Evolutionary conservation across 2,113 vertebrate genomes (phyloP).

Genomic region (Trogon surrucura): DNA sequence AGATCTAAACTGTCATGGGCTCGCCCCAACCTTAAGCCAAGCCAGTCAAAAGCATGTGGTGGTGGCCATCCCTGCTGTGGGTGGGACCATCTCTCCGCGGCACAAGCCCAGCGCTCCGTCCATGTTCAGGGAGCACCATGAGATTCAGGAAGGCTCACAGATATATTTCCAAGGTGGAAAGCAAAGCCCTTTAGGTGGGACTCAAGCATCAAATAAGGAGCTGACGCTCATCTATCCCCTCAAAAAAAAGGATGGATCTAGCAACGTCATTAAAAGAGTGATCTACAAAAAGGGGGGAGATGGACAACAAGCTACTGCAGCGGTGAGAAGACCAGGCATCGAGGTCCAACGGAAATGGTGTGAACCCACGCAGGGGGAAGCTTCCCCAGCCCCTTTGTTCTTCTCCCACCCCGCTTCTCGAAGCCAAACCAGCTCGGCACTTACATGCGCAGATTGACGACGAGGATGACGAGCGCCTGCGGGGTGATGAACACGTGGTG

Average conservation of each 20-base stretch:
- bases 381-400: neutral
- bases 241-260: neutral
- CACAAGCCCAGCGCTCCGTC: neutral
- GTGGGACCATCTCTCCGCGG: neutral
- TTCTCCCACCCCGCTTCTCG: neutral
- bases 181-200: neutral
- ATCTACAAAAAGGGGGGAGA: neutral
- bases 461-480: conserved; percentile 71
- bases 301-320: neutral
- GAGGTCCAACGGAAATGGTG: neutral
- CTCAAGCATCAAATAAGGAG: neutral
- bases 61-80: neutral
- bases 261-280: neutral
- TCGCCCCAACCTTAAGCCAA: neutral
- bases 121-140: neutral
- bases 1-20: neutral
- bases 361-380: neutral
- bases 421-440: neutral
- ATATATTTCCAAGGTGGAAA: neutral
- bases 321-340: neutral
- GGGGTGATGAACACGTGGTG: conserved; percentile 79
- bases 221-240: neutral
- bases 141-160: neutral
- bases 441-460: conserved; percentile 73
- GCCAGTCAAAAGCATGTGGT: neutral